Conservation (phyloP, 2,113 vertebrate species). For the Labeo rohita region DNA sequence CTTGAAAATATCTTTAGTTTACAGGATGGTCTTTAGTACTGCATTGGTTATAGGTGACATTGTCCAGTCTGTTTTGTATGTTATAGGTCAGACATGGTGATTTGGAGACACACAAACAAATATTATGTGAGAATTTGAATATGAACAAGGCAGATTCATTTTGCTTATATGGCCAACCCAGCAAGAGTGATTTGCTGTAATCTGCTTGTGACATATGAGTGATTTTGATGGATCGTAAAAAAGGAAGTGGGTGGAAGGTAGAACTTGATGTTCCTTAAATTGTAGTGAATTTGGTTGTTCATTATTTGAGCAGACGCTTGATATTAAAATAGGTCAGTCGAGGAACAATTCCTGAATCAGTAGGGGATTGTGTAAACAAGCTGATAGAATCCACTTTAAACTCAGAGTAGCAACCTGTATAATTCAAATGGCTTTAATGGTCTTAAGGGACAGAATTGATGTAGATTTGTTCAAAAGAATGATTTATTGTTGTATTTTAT, state of each 20-base stretch:
- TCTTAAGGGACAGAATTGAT: neutral
- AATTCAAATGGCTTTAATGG: neutral
- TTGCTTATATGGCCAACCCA: neutral
- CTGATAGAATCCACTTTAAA: neutral
- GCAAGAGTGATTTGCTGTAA: neutral
- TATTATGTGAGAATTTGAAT: neutral
- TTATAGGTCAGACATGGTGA: neutral
- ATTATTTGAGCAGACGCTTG: neutral
- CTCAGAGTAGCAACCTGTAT: neutral
- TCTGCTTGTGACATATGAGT: neutral
- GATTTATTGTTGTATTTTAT: slow-evolving; percentile 5
- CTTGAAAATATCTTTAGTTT: neutral
- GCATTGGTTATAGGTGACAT: neutral
- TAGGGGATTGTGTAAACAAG: neutral
- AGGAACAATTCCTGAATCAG: neutral
- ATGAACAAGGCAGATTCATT: neutral
- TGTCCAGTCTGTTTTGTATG: neutral
- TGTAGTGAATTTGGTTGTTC: neutral
- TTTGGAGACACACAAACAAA: neutral
- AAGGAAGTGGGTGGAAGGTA: neutral
- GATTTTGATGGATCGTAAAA: neutral
- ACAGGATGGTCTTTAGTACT: neutral
- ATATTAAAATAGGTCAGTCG: neutral
- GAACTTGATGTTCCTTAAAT: neutral
- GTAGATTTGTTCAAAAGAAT: neutral